Conservation (phyloP, 2,797 vertebrate species). For the Melanotaenia maccullochi region DNA sequence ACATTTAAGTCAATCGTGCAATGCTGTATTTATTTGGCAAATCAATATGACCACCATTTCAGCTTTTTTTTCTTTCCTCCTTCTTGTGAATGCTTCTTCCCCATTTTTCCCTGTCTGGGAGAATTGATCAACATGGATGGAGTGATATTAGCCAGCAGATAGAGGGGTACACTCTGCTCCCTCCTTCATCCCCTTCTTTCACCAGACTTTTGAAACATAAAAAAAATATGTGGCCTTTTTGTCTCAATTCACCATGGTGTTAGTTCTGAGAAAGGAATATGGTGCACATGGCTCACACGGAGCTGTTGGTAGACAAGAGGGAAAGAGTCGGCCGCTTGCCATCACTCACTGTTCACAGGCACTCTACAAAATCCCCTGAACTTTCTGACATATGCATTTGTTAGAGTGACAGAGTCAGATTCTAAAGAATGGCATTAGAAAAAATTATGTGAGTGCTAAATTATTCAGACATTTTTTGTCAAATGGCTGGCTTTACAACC, state of each 20-base stretch:
- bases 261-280: conserved; percentile 63
- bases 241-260: conserved; percentile 68
- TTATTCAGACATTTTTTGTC: conserved; percentile 79
- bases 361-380: conserved; percentile 76
- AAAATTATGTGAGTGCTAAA: conserved; percentile 81
- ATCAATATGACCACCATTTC: conserved; percentile 83
- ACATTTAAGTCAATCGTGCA: conserved; percentile 81
- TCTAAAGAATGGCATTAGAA: conserved; percentile 80
- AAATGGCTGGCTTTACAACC: conserved; percentile 78
- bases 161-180: conserved; percentile 71
- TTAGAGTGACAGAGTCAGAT: conserved; percentile 77
- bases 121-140: conserved; percentile 78
- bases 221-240: conserved; percentile 85
- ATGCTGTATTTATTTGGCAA: conserved; percentile 80
- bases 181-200: conserved; percentile 63
- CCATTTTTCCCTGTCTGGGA: conserved; percentile 73
- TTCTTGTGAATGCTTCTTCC: conserved; percentile 46
- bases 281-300: conserved; percentile 59
- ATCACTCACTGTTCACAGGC: conserved; percentile 76
- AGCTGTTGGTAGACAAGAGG: conserved; percentile 63
- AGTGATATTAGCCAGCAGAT: conserved; percentile 76
- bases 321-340: conserved; percentile 68
- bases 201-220: conserved; percentile 81
- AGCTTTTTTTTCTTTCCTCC: conserved; percentile 55
- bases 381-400: conserved; percentile 76